Evolutionary conservation across 2,797 vertebrate species (phyloP), one percentile per base, ranked within the genome.

Genomic region (Phalanger gymnotis): DNA sequence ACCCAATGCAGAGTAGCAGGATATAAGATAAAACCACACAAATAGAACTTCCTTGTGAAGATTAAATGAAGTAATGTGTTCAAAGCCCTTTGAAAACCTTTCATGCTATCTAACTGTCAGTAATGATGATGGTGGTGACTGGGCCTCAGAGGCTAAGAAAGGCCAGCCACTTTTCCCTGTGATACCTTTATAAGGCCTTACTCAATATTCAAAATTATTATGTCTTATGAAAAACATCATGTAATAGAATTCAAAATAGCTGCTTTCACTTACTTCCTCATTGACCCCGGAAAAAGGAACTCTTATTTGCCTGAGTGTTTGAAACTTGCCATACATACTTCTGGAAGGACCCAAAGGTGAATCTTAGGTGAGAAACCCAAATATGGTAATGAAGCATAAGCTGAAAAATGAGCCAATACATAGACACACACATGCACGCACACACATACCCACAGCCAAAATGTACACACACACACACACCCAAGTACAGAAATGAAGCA

Each of bases 271-370:
- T 56, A 58, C 61, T 54, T 51, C 13, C 52, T 13, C 30, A 3
- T 9, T 40, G n/a, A 92, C 22, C 61, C n/a, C 54, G 87, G n/a
- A 61, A 95, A n/a, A 61, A 91, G 91, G 92, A 66, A 73, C 13
- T 81, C 54, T 81, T 53, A 87, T 94, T 57, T 28, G 53, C 87
- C 27, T 93, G 96, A 96, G 95, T 90, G 92, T 90, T 95, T 93
- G 91, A 57, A 54, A 57, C 81, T 87, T 25, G 25, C 51, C 51
- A 0, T 91, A 81, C 92, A 95, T 47, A 30, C 14, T 94, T 66
- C 61, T 16, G 25, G 90, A 94, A 92, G 40, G 51, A 92, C 12
- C 34, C 56, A 87, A 51, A 53, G 73, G 90, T 51, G 14, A 25
- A 54, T 61, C 53, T 1, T 94, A 92, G 14, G n/a, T n/a, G n/a